These are phyloP conservation scores for Trachymyrmex septentrionalis DNA, from an alignment of 1,140 invertebrate species.

Conservation along the genomic window DNA sequence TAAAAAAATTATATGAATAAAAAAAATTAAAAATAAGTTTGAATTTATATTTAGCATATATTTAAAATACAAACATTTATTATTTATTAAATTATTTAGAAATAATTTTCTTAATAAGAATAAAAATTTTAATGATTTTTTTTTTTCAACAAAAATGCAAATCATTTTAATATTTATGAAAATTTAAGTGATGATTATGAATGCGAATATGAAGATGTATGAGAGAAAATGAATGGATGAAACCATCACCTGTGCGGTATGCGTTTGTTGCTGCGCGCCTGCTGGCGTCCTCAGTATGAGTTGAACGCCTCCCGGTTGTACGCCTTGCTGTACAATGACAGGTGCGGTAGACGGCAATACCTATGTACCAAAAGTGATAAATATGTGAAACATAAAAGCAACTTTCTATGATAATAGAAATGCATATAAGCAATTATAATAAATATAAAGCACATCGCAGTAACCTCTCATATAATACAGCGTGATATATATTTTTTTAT, in stretches of 20 bases:
- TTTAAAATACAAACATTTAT: slow-evolving; percentile 17
- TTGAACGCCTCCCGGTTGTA: slow-evolving; percentile 85
- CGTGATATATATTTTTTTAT: slow-evolving; percentile 58
- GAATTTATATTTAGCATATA: not conserved
- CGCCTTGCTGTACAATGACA: slow-evolving; percentile 84
- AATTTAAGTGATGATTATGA: slow-evolving; percentile 69
- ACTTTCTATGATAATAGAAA: slow-evolving; percentile 57
- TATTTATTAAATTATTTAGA: not conserved
- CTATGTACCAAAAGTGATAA: slow-evolving; percentile 79
- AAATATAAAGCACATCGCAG: slow-evolving; percentile 69
- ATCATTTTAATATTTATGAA: slow-evolving; percentile 25
- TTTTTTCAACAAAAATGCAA: slow-evolving; percentile 10
- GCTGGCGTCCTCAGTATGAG: slow-evolving; percentile 85
- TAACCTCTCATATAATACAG: slow-evolving; percentile 54
- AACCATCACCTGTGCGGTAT: slow-evolving; percentile 86
- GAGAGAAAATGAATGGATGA: slow-evolving; percentile 77
- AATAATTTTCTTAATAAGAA: slow-evolving; percentile 12
- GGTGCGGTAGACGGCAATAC: slow-evolving; percentile 85
- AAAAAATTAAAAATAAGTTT: slow-evolving; percentile 6
- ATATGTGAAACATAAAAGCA: slow-evolving; percentile 72
- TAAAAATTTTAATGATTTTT: not conserved
- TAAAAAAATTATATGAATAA: slow-evolving; percentile 13
- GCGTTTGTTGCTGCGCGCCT: slow-evolving; percentile 86
- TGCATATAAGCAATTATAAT: slow-evolving; percentile 65
- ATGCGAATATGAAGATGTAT: slow-evolving; percentile 71